phyloP scores from a whole-genome alignment of 2,113 vertebrate genomes.

The Psilopogon haemacephalus region DNA sequence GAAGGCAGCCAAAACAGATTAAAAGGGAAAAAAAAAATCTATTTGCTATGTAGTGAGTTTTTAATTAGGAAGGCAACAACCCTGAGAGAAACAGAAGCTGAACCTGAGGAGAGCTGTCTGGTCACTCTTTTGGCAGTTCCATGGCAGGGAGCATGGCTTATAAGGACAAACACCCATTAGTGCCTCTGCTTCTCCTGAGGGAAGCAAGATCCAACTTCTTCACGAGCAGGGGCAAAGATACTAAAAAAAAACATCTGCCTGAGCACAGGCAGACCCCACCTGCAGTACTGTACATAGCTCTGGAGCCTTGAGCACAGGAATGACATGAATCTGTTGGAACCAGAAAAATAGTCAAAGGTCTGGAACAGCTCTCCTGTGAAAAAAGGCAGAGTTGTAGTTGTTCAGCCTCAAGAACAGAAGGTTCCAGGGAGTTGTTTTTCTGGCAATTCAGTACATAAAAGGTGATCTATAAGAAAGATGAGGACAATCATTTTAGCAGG shows the following conservation, averaged over 20 bases:
- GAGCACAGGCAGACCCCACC: background rate
- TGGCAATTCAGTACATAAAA: no score
- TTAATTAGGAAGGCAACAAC: conserved; percentile 1
- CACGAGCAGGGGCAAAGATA: background rate
- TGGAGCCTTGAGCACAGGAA: no score
- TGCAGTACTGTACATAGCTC: no score
- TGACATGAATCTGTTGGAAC: no score
- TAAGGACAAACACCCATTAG: background rate
- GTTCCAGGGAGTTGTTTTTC: no score
- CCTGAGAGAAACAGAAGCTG: background rate
- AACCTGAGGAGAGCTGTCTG: background rate
- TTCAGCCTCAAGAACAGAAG: no score
- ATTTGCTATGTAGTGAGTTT: background rate
- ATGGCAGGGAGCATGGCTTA: background rate
- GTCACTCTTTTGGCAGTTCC: background rate
- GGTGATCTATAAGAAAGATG: no score
- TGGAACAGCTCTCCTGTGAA: no score
- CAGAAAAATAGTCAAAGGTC: no score
- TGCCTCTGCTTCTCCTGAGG: background rate
- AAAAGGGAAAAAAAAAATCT: background rate
- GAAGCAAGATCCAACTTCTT: background rate
- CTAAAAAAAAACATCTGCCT: background rate
- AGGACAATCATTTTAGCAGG: no score
- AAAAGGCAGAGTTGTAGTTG: no score
- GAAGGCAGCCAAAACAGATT: background rate